phyloP scores from a whole-genome alignment of 2,888 invertebrate genomes.

The Amiota mariae region DNA sequence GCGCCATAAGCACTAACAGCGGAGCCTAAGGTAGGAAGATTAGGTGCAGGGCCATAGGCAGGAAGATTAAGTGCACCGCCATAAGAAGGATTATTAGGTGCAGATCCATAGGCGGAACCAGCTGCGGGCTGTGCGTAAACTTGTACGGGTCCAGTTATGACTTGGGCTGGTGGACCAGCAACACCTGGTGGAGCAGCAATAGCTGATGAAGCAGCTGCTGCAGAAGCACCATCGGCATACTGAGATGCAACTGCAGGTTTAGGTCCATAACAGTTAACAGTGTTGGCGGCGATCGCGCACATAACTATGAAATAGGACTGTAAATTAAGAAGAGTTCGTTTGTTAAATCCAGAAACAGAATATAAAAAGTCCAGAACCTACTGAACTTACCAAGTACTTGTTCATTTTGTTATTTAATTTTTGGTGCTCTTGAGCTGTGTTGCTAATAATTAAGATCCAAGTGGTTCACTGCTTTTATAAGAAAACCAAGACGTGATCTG shows the following conservation, averaged over 20 bases:
- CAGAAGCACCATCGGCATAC: conserved; percentile 1
- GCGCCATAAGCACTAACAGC: conserved; percentile 9
- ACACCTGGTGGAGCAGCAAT: conserved; percentile 42
- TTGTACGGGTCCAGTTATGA: conserved; percentile 47
- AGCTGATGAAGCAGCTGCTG: conserved; percentile 44
- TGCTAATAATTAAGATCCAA: conserved; percentile 58
- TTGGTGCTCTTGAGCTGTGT: conserved; percentile 48
- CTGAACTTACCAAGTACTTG: conserved; percentile 62
- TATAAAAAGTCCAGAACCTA: conserved; percentile 33
- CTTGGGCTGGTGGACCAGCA: conserved; percentile 46
- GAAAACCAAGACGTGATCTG: conserved; percentile 65
- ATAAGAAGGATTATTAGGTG: conserved; percentile 14
- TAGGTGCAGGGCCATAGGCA: background rate
- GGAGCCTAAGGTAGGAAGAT: no score
- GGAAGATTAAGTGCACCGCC: background rate
- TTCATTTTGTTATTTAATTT: conserved; percentile 55
- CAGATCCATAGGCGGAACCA: conserved; percentile 26
- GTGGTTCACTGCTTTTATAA: conserved; percentile 62
- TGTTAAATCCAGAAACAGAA: background rate
- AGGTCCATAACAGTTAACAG: conserved; percentile 45
- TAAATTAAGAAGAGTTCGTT: conserved; percentile 17
- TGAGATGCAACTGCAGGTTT: conserved; percentile 45
- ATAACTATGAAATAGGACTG: conserved; percentile 58
- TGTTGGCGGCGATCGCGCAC: conserved; percentile 52
- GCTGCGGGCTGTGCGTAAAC: conserved; percentile 38